Evolutionary conservation across 2,888 invertebrate species (phyloP).

Genomic region (Agrochola litura): DNA sequence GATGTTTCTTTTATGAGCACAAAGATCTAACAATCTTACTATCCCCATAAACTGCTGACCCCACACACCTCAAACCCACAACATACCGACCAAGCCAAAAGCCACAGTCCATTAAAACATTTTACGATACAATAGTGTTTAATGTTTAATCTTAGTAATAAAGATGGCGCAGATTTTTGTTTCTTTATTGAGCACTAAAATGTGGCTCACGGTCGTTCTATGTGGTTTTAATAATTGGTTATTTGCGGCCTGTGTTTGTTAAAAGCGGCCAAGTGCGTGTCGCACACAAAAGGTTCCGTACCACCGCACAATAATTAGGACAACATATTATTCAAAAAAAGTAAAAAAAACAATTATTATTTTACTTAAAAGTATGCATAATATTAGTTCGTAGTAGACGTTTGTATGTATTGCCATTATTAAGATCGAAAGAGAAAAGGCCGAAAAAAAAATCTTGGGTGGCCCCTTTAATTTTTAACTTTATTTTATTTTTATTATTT

Average conservation of each 20-base stretch:
- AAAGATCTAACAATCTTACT: not conserved
- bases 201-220: slow-evolving; percentile 30
- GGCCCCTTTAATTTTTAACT: not conserved
- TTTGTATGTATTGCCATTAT: not conserved
- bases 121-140: slow-evolving; percentile 58
- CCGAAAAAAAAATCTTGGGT: not conserved
- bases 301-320: not conserved
- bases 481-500: not conserved
- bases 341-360: no score
- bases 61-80: slow-evolving; percentile 15
- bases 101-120: slow-evolving; percentile 37
- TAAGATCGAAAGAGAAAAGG: not conserved
- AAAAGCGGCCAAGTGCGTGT: not conserved
- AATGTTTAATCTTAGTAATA: slow-evolving; percentile 55
- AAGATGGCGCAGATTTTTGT: slow-evolving; percentile 57
- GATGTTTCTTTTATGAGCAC: not conserved
- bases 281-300: not conserved
- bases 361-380: no score
- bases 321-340: no score
- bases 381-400: no score
- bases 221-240: slow-evolving; percentile 56
- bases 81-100: slow-evolving; percentile 20
- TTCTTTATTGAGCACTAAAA: slow-evolving; percentile 63
- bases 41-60: not conserved
- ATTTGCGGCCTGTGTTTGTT: slow-evolving; percentile 37